Conservation (phyloP, 1,140 invertebrate genomes). For the Rhagoletis pomonella region DNA sequence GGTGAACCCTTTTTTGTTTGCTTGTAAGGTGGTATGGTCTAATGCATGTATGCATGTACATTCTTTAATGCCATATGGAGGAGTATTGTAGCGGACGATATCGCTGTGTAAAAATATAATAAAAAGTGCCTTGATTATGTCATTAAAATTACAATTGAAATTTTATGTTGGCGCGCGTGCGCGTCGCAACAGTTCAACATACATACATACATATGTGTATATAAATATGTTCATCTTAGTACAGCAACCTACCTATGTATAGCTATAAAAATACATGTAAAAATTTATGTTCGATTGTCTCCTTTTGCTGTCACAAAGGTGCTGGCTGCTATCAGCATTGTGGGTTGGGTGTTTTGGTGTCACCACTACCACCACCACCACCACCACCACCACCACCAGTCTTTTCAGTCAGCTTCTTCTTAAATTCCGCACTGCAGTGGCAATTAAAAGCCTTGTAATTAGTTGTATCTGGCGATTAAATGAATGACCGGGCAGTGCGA, state of each 20-base stretch:
- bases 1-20: too few relatives aligned
- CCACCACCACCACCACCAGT: background rate
- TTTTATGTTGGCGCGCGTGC: conserved; percentile 45
- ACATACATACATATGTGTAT: background rate
- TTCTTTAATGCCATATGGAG: background rate
- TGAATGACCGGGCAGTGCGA: conserved; percentile 17
- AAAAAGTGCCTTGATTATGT: conserved; percentile 48
- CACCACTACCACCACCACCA: background rate
- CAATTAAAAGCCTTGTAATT: conserved; percentile 49
- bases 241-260: background rate
- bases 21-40: too few relatives aligned
- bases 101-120: background rate
- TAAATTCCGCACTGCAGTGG: conserved; percentile 13
- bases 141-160: conserved; percentile 37
- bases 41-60: too few relatives aligned
- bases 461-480: conserved; percentile 23
- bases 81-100: conserved; percentile 2
- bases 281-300: background rate
- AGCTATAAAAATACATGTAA: background rate
- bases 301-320: conserved; percentile 21
- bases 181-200: background rate
- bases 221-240: background rate
- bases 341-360: conserved; percentile 15
- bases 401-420: background rate
- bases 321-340: background rate